phyloP scores from a whole-genome alignment of 23 tunicate species.

The Trididemnum clinides region DNA sequence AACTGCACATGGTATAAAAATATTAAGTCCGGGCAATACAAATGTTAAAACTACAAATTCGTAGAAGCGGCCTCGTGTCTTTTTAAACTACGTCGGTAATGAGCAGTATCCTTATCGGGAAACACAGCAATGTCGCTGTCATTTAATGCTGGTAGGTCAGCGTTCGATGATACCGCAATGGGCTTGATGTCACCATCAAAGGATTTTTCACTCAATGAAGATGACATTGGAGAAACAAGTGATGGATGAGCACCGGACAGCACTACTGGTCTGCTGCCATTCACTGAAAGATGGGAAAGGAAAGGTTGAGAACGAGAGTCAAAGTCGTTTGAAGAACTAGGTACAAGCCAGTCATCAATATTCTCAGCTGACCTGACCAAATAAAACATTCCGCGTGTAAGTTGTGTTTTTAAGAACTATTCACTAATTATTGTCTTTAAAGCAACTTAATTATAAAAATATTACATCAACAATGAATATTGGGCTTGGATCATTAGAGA shows the following conservation, averaged over 20 bases:
- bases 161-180: slow-evolving; percentile 47
- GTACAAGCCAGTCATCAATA: not conserved
- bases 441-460: too few species aligned
- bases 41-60: too few species aligned
- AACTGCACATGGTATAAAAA: too few species aligned
- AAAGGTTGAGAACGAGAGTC: slow-evolving; percentile 23
- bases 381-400: too few species aligned
- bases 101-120: not conserved
- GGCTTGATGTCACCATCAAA: slow-evolving; percentile 57
- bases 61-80: slow-evolving; percentile 15
- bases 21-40: too few species aligned
- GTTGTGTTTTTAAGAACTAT: too few species aligned
- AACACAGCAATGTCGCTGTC: not conserved
- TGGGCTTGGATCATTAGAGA: too few species aligned
- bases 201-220: slow-evolving; percentile 33
- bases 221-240: slow-evolving; percentile 19
- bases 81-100: not conserved
- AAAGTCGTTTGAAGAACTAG: slow-evolving; percentile 1
- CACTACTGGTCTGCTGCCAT: not conserved
- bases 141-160: not conserved
- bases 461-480: too few species aligned
- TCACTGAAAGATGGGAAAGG: not conserved
- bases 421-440: too few species aligned
- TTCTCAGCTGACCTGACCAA: slow-evolving; percentile 29
- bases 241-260: slow-evolving; percentile 35